Evolutionary conservation across 2,113 vertebrate genomes (phyloP).

Genomic region (Aegotheles bennettii): DNA sequence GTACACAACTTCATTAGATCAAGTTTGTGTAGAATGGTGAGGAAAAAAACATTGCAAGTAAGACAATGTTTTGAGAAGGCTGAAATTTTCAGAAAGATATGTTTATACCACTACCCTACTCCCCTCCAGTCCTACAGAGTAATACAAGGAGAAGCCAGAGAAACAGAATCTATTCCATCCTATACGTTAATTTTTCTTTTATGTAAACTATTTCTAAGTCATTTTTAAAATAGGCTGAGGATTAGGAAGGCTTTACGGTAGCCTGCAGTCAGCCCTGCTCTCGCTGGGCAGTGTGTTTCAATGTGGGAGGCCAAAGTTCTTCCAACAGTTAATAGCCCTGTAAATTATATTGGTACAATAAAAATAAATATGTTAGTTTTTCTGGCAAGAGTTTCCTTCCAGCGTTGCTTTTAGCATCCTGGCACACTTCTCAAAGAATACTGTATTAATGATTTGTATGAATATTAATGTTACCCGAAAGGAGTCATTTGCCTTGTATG

Average conservation of each 20-base stretch:
- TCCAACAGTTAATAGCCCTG: background rate
- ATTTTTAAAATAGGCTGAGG: background rate
- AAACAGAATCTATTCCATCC: background rate
- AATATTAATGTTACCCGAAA: background rate
- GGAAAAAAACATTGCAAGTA: background rate
- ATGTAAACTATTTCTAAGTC: background rate
- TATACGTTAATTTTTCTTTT: background rate
- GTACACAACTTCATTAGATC: background rate
- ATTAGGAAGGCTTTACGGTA: background rate
- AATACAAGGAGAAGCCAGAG: background rate
- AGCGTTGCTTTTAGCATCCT: background rate
- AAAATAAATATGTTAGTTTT: background rate
- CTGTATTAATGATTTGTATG: background rate
- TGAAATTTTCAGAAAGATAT: background rate
- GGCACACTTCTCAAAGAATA: background rate
- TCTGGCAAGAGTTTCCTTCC: background rate
- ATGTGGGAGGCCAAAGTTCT: background rate
- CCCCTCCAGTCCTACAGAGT: background rate
- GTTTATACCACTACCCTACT: background rate
- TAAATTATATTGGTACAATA: background rate
- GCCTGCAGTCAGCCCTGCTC: background rate
- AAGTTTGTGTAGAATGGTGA: background rate
- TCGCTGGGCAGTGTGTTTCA: background rate
- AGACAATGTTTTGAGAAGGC: background rate
- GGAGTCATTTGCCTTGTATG: background rate